Evolutionary conservation across 2,113 vertebrate species (phyloP).

Genomic region (Isurus oxyrinchus): DNA sequence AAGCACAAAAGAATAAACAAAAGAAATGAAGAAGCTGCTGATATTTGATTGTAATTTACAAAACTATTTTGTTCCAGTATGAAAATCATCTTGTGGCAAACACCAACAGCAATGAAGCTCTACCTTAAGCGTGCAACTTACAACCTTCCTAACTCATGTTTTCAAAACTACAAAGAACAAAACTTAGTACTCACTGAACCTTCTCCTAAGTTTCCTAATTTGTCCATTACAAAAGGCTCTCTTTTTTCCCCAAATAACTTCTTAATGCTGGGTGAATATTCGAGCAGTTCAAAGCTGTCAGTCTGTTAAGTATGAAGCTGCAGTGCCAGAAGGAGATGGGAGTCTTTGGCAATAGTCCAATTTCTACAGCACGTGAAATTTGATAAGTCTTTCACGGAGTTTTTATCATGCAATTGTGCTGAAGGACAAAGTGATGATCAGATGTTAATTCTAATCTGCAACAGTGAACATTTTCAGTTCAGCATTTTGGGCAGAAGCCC

Average conservation of each 20-base stretch:
- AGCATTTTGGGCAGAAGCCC: background rate
- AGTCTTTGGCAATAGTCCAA: background rate
- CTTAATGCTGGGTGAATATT: background rate
- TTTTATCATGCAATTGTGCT: background rate
- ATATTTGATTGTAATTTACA: constrained; percentile 6
- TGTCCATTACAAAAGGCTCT: background rate
- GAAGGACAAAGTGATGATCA: background rate
- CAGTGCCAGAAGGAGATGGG: background rate
- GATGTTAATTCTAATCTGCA: background rate
- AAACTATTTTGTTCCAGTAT: background rate
- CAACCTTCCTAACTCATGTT: background rate
- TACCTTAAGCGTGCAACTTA: background rate
- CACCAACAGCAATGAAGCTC: background rate
- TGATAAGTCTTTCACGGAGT: background rate
- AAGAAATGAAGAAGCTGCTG: constrained; percentile 4
- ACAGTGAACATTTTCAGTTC: background rate
- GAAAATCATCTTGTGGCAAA: background rate
- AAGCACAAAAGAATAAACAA: background rate
- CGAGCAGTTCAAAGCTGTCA: constrained; percentile 2
- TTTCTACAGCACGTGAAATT: background rate
- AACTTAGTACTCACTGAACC: background rate
- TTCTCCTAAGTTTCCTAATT: background rate
- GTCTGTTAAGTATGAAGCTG: background rate
- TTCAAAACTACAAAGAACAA: background rate
- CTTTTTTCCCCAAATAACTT: background rate